These are phyloP conservation scores for Euura saliciscinereae DNA, from an alignment of 1,140 invertebrate genomes.

Conservation along the genomic window DNA sequence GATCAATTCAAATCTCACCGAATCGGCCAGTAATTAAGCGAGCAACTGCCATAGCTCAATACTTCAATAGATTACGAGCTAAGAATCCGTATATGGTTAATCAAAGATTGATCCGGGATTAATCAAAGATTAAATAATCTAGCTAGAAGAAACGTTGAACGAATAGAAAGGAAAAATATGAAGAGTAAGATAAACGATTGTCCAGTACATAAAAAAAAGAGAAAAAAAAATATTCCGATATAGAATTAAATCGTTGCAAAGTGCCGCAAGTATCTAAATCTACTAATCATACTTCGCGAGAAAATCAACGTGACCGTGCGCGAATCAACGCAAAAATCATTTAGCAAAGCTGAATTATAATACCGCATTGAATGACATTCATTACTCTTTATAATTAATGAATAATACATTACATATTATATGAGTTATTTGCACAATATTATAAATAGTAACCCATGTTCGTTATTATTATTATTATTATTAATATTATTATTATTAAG, in stretches of 20 bases:
- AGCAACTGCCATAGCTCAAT: constrained; percentile 54
- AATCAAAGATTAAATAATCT: not conserved
- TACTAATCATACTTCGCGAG: constrained; percentile 13
- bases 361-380: constrained; percentile 39
- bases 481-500: not conserved
- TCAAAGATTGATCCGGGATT: not conserved
- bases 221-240: not conserved
- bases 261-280: constrained; percentile 9
- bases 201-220: constrained; percentile 27
- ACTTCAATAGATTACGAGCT: constrained; percentile 45
- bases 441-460: constrained; percentile 35
- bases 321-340: constrained; percentile 15
- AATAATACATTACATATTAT: not conserved
- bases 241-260: constrained; percentile 8
- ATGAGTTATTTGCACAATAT: constrained; percentile 57
- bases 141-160: not conserved
- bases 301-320: constrained; percentile 4
- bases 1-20: constrained; percentile 31
- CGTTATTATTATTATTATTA: not conserved
- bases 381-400: constrained; percentile 30
- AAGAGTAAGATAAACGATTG: constrained; percentile 36
- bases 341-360: constrained; percentile 18
- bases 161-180: constrained; percentile 12
- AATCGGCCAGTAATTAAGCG: constrained; percentile 50
- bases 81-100: constrained; percentile 20